Percentiles rank a stretch among this genome's conserved stretches.
phyloP scores from a whole-genome alignment of 37 sponge, comb jelly and placozoan species.

The Crambe crambe region DNA sequence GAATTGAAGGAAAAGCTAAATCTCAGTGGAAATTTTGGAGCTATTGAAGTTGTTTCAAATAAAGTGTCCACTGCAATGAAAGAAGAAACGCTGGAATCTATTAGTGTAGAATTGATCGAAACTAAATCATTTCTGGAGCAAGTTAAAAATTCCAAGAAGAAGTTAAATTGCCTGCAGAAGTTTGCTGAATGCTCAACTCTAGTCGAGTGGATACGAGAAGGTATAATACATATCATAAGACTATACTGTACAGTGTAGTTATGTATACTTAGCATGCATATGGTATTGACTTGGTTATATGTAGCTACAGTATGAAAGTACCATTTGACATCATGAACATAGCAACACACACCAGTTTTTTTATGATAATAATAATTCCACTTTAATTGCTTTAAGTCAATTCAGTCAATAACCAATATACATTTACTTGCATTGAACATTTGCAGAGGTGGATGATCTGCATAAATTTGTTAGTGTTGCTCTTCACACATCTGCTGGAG shows the following conservation, averaged over 20 bases:
- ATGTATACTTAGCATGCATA: neutral
- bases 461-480: constrained; percentile 67
- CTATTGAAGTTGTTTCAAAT: constrained; percentile 31
- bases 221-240: no score
- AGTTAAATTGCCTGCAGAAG: constrained; percentile 20
- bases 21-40: constrained; percentile 39
- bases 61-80: constrained; percentile 37
- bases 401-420: neutral
- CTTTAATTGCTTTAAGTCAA: no score
- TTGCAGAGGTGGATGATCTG: constrained; percentile 37
- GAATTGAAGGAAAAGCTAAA: constrained; percentile 18
- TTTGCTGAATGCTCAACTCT: constrained; percentile 31
- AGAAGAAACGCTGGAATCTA: constrained; percentile 25
- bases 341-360: no score
- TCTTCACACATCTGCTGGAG: constrained; percentile 68
- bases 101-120: constrained; percentile 9
- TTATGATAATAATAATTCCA: no score
- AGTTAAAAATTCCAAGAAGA: constrained; percentile 1
- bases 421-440: neutral
- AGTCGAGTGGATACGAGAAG: constrained; percentile 52
- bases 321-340: no score
- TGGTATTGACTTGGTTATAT: no score
- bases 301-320: no score
- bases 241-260: no score
- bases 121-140: constrained; percentile 37